phyloP scores from a whole-genome alignment of 2,113 vertebrate species.

The Upupa epops region DNA sequence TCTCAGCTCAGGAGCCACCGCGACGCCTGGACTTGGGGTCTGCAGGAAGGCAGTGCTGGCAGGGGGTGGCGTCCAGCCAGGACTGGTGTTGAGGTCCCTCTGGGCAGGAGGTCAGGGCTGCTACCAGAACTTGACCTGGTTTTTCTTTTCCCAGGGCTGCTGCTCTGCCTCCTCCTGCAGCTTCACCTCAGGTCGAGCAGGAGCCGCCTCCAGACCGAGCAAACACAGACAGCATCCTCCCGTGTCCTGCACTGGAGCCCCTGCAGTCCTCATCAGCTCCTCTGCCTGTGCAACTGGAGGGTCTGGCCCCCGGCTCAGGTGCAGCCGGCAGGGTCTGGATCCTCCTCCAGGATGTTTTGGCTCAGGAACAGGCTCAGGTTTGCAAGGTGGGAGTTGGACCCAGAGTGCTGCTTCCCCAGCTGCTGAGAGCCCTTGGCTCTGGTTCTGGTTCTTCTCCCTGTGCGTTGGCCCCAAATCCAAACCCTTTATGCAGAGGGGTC shows the following conservation, averaged over 20 bases:
- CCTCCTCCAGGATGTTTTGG: neutral
- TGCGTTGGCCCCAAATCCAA: neutral
- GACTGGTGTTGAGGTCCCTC: neutral
- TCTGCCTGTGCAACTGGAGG: accelerated
- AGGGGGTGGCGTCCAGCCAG: neutral
- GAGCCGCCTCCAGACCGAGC: neutral
- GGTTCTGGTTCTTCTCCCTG: neutral
- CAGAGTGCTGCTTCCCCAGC: neutral
- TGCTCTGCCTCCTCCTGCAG: neutral
- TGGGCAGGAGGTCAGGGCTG: neutral
- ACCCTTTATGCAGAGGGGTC: neutral
- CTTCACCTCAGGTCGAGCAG: neutral
- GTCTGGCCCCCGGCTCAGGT: neutral
- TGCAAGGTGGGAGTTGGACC: neutral
- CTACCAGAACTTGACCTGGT: neutral
- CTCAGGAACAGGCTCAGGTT: neutral
- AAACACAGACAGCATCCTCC: neutral
- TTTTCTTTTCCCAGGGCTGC: accelerated
- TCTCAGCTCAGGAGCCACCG: neutral
- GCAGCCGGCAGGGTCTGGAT: neutral
- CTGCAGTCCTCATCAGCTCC: accelerated
- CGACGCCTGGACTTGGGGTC: neutral
- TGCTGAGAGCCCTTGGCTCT: neutral
- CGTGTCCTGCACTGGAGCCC: accelerated
- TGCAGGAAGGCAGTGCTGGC: neutral